A percentile compares a stretch with the other conserved stretches of the same genome.
phyloP scores from a whole-genome alignment of 2,888 invertebrate genomes.

The Calameuta filiformis region DNA sequence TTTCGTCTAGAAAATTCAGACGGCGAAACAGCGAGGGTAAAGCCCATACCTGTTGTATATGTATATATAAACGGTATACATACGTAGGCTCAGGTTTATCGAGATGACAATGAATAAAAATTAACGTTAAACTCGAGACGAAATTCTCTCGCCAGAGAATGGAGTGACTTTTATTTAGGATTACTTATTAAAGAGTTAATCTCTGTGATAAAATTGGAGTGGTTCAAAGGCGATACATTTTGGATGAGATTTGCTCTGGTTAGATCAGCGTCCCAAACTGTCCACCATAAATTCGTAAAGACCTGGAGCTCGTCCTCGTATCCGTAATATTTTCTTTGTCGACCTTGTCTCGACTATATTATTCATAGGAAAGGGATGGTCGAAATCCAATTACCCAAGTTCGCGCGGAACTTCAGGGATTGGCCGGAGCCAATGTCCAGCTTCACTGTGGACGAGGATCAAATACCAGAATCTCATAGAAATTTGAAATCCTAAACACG shows the following conservation, averaged over 20 bases:
- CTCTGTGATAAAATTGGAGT: neutral
- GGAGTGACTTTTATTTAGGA: neutral
- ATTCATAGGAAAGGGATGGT: neutral
- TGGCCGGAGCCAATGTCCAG: neutral
- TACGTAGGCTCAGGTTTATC: constrained; percentile 5
- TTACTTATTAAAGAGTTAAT: neutral
- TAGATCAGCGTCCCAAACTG: neutral
- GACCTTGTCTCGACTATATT: neutral
- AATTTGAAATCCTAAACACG: neutral
- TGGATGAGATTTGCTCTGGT: neutral
- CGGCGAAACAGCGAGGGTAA: neutral
- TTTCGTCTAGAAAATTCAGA: neutral
- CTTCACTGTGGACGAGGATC: neutral
- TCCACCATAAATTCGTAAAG: neutral
- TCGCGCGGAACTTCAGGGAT: neutral
- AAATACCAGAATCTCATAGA: neutral
- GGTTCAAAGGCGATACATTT: neutral
- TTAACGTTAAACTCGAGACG: constrained; percentile 8
- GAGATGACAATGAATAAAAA: constrained; percentile 12
- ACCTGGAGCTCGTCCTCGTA: neutral
- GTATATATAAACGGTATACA: neutral
- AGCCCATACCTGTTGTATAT: neutral
- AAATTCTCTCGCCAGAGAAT: neutral
- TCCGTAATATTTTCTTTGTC: neutral
- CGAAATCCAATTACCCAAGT: neutral